These are phyloP conservation scores for Pterostichus madidus DNA, from an alignment of 2,888 invertebrate species.

Conservation along the genomic window DNA sequence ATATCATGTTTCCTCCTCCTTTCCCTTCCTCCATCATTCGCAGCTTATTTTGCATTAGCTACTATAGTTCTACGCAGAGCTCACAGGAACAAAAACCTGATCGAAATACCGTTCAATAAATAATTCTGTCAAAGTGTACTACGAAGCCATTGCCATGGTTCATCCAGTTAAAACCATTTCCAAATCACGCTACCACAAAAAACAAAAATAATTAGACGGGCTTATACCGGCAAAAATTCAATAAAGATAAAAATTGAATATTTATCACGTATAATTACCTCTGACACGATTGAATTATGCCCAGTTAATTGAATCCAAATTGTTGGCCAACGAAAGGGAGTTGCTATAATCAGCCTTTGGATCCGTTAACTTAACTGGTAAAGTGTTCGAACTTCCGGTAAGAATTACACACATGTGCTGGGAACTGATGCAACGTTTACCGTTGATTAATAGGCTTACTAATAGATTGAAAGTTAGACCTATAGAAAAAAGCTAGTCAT, in stretches of 20 bases:
- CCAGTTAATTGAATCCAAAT: conserved; percentile 69
- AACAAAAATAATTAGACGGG: not conserved
- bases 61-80: not conserved
- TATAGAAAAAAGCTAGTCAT: too few relatives aligned
- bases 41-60: conserved; percentile 41
- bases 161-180: conserved; percentile 36
- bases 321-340: conserved; percentile 18
- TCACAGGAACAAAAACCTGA: conserved; percentile 29
- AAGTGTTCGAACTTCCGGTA: not conserved
- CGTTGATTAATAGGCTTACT: too few relatives aligned
- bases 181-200: conserved; percentile 13
- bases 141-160: not conserved
- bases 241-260: conserved; percentile 53
- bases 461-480: too few relatives aligned
- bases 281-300: conserved; percentile 69
- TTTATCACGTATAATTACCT: conserved; percentile 66
- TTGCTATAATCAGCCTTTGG: conserved; percentile 36
- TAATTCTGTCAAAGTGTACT: conserved; percentile 9
- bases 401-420: not conserved
- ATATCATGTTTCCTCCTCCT: conserved; percentile 31
- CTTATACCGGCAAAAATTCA: not conserved
- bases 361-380: not conserved
- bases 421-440: not conserved
- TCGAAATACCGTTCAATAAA: conserved; percentile 42
- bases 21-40: conserved; percentile 13